A percentile compares a stretch with the other conserved stretches of the same genome.
Conservation (phyloP, 2,888 invertebrate genomes). For the Zele albiditarsus region DNA sequence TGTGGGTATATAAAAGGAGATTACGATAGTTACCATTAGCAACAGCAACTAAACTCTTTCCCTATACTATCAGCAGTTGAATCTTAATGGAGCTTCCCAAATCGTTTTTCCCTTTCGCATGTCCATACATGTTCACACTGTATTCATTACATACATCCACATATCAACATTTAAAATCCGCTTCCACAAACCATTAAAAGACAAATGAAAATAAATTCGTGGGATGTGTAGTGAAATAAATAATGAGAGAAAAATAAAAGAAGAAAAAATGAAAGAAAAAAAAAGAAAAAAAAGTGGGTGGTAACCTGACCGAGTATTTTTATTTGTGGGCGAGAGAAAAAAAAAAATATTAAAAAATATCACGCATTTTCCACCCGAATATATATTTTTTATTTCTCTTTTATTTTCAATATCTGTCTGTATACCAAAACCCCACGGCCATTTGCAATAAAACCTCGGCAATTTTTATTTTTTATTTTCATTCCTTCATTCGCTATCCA, state of each 20-base stretch:
- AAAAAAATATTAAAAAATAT: conserved; percentile 9
- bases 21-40: no score
- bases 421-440: neutral
- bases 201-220: neutral
- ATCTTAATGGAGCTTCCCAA: no score
- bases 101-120: no score
- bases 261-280: neutral
- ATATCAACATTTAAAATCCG: no score
- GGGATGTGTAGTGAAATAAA: neutral
- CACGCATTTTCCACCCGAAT: neutral
- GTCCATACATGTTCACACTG: no score
- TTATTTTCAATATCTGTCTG: conserved; percentile 37
- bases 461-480: conserved; percentile 34
- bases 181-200: neutral
- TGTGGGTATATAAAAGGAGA: no score
- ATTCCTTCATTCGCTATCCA: conserved; percentile 15
- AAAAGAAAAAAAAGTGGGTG: neutral
- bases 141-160: no score
- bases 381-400: conserved; percentile 31
- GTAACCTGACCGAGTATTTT: neutral
- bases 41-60: no score
- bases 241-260: neutral
- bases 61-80: no score
- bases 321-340: neutral
- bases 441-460: conserved; percentile 16